Percentiles rank a stretch among this genome's conserved stretches.
Evolutionary conservation across 2,113 vertebrate genomes (phyloP).

Genomic region (Cyprinodon variegatus): DNA sequence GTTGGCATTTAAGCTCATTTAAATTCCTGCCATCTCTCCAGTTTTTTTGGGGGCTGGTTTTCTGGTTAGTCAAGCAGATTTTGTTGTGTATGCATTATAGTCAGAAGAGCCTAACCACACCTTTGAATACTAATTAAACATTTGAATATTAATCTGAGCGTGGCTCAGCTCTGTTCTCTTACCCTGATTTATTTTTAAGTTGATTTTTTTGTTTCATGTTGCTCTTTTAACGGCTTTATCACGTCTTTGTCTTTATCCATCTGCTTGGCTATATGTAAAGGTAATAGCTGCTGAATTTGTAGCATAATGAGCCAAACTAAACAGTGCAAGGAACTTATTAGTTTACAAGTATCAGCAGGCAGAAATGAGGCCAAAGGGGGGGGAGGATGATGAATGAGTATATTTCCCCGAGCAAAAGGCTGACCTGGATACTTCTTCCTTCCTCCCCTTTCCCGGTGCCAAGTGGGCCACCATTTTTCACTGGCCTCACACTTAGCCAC

Average conservation of each 20-base stretch:
- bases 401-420: constrained; percentile 89
- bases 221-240: neutral
- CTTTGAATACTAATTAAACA: constrained; percentile 74
- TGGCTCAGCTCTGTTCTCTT: constrained; percentile 27
- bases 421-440: constrained; percentile 90
- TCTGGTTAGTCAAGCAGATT: constrained; percentile 63
- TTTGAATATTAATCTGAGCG: constrained; percentile 67
- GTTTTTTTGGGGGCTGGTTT: constrained; percentile 48
- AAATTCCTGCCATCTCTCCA: constrained; percentile 69
- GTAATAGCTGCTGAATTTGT: constrained; percentile 75
- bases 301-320: constrained; percentile 83
- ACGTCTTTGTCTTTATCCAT: neutral
- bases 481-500: constrained; percentile 88
- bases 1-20: constrained; percentile 79
- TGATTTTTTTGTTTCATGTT: neutral
- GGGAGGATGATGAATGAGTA: constrained; percentile 87
- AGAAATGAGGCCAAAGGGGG: constrained; percentile 94
- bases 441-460: constrained; percentile 78
- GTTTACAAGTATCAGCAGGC: constrained; percentile 87
- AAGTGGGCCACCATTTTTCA: constrained; percentile 95
- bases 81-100: constrained; percentile 59
- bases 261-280: constrained; percentile 1
- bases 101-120: constrained; percentile 59
- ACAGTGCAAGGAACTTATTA: constrained; percentile 87
- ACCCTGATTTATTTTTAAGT: constrained; percentile 43